These are phyloP conservation scores for Phortica okadai DNA, from an alignment of 2,888 invertebrate species.

Conservation along the genomic window DNA sequence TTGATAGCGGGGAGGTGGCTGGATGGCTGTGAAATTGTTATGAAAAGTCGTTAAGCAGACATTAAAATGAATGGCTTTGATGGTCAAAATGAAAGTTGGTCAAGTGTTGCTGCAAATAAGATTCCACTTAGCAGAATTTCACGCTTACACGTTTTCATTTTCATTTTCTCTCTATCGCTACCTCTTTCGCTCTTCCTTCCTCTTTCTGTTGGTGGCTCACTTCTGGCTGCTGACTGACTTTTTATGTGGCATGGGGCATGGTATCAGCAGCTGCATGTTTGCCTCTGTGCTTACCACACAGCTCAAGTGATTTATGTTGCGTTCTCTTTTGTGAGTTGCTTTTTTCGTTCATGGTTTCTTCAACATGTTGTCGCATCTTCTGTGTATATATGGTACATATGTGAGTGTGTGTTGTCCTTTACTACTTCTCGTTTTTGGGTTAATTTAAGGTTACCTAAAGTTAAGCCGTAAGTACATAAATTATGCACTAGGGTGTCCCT, in stretches of 20 bases:
- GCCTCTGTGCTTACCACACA: too few relatives aligned
- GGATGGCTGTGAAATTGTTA: too few relatives aligned
- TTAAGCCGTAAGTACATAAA: too few relatives aligned
- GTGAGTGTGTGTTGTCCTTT: conserved; percentile 4
- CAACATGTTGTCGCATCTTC: neutral
- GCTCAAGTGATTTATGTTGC: too few relatives aligned
- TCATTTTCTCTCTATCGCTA: too few relatives aligned
- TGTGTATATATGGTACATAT: neutral
- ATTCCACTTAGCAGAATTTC: neutral
- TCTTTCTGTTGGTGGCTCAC: too few relatives aligned
- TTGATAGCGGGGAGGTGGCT: too few relatives aligned
- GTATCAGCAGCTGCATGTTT: too few relatives aligned
- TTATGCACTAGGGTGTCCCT: too few relatives aligned
- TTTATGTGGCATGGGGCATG: neutral
- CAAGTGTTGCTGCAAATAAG: conserved; percentile 3
- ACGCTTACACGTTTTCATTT: neutral
- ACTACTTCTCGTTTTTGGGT: neutral
- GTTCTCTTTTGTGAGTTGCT: too few relatives aligned
- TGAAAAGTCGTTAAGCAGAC: neutral
- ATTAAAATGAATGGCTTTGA: neutral
- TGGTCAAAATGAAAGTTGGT: neutral
- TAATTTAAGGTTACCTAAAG: neutral
- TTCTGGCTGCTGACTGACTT: too few relatives aligned
- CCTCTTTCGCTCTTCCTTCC: neutral
- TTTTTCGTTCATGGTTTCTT: too few relatives aligned